Evolutionary conservation across 2,797 vertebrate species (phyloP).

Genomic region (Propithecus perrieri): DNA sequence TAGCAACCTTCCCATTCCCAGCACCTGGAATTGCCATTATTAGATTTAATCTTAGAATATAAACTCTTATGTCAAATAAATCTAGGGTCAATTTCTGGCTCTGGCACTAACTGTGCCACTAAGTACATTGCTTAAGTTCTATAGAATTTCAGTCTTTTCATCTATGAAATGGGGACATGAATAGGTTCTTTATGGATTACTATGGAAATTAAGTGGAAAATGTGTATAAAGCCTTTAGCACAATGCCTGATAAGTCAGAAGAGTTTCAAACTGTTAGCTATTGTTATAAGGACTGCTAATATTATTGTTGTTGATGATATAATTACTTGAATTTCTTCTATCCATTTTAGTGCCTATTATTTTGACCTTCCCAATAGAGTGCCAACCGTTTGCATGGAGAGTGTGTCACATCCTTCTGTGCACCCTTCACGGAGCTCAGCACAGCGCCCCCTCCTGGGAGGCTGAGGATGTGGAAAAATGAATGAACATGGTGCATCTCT

Average conservation of each 20-base stretch:
- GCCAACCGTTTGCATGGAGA: background rate
- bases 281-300: background rate
- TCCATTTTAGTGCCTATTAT: background rate
- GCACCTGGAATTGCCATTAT: background rate
- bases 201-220: slow-evolving; percentile 3
- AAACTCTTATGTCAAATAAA: background rate
- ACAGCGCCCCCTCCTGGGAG: background rate
- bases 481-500: background rate
- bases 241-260: background rate
- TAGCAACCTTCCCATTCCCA: background rate
- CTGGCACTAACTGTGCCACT: background rate
- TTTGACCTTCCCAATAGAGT: background rate
- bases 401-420: background rate
- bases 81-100: background rate
- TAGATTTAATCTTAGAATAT: slow-evolving; percentile 1
- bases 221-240: background rate
- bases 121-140: background rate
- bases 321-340: background rate
- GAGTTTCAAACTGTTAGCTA: background rate
- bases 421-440: background rate
- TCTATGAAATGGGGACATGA: background rate
- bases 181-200: background rate
- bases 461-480: background rate
- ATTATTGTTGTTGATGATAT: background rate
- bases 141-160: background rate